Evolutionary conservation across 1,140 invertebrate genomes (phyloP).

Genomic region (Schmidtea mediterranea): DNA sequence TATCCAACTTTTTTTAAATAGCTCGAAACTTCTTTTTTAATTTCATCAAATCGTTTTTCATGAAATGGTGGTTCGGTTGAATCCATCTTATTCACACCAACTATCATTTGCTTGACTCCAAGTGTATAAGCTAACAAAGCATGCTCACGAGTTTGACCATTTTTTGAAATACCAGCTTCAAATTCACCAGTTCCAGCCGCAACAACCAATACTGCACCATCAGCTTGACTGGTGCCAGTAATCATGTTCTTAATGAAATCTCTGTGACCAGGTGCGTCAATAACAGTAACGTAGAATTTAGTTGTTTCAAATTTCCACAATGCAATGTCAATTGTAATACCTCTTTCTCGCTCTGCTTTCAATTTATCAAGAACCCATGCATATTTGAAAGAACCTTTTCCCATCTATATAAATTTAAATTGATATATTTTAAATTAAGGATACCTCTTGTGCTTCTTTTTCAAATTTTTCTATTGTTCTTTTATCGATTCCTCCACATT

Average conservation of each 20-base stretch:
- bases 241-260: conserved; percentile 99
- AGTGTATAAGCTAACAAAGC: conserved; percentile 82
- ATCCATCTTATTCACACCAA: conserved; percentile 98
- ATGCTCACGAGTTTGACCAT: conserved; percentile 87
- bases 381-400: conserved; percentile 68
- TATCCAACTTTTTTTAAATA: conserved; percentile 86
- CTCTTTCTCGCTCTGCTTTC: conserved; percentile 82
- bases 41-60: conserved; percentile 73
- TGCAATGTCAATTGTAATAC: no score
- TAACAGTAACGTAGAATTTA: no score
- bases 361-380: conserved; percentile 89
- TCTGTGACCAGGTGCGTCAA: conserved; percentile 84
- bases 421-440: conserved; percentile 43
- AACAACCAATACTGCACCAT: conserved; percentile 81
- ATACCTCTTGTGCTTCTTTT: not conserved
- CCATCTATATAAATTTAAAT: conserved; percentile 72
- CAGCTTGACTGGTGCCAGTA: conserved; percentile 78
- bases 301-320: conserved; percentile 97
- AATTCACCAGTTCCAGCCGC: conserved; percentile 81
- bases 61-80: conserved; percentile 82
- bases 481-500: conserved; percentile 85
- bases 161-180: conserved; percentile 90
- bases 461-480: conserved; percentile 35
- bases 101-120: conserved; percentile 92
- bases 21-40: conserved; percentile 68